Conservation (phyloP, 2,113 vertebrate species). For the Nesoenas mayeri region DNA sequence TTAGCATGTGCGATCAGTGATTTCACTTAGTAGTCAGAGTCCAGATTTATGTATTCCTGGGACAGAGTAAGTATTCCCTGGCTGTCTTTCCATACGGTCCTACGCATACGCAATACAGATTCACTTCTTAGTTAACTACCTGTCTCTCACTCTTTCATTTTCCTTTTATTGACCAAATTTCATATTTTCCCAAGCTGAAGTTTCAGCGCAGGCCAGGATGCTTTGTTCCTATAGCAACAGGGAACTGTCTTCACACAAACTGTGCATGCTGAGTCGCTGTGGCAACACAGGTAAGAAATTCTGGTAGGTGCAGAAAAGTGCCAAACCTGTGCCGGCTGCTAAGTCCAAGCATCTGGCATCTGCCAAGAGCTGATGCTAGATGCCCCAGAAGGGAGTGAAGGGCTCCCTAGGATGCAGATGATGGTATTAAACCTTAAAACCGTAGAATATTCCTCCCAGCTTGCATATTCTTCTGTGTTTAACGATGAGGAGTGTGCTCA, state of each 20-base stretch:
- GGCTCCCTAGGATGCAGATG: neutral
- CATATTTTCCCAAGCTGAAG: neutral
- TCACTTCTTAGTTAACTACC: neutral
- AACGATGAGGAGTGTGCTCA: accelerated
- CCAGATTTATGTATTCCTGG: neutral
- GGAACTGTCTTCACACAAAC: neutral
- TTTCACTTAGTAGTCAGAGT: neutral
- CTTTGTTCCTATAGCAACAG: constrained; percentile 53
- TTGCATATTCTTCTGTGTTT: neutral
- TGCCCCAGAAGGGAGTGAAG: neutral
- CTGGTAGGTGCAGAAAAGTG: neutral
- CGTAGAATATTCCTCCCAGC: neutral
- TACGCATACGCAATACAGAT: neutral
- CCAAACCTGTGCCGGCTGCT: neutral
- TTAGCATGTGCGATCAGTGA: neutral
- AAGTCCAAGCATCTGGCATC: neutral
- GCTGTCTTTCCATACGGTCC: neutral
- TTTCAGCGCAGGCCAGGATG: neutral
- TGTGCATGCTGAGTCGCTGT: constrained; percentile 42
- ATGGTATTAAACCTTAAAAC: neutral
- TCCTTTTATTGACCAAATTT: neutral
- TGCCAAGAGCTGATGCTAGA: neutral
- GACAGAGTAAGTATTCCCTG: neutral
- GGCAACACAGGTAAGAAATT: constrained; percentile 39
- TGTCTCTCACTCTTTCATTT: neutral